Conservation (phyloP, 2,113 vertebrate species). For the Dermatemys mawii region DNA sequence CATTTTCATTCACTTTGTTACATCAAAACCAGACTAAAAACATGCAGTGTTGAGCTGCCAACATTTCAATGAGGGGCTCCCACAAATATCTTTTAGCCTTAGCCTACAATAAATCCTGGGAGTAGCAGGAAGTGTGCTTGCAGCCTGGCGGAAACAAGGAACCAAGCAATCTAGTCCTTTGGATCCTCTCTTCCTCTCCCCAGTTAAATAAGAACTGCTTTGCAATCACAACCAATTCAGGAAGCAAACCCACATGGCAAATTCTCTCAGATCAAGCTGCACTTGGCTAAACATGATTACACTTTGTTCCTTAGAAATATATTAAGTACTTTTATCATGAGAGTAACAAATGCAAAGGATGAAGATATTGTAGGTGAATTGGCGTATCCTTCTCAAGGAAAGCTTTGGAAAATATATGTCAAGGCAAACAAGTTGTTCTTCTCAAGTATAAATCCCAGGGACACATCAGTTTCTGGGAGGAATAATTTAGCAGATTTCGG, state of each 20-base stretch:
- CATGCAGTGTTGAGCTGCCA: background rate
- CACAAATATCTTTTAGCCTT: background rate
- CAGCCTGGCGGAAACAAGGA: too few relatives aligned
- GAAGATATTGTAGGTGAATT: constrained; percentile 39
- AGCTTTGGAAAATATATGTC: constrained; percentile 64
- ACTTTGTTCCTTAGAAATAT: background rate
- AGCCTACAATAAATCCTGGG: background rate
- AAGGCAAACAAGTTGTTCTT: constrained; percentile 41
- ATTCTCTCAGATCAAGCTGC: background rate
- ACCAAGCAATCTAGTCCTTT: background rate
- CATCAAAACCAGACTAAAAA: background rate
- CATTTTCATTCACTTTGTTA: background rate
- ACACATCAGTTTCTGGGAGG: background rate
- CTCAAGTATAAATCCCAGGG: background rate
- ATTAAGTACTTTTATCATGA: too few relatives aligned
- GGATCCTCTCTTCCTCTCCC: background rate
- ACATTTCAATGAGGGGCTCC: background rate
- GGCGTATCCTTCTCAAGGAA: constrained; percentile 26
- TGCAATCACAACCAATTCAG: background rate
- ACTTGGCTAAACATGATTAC: constrained; percentile 37
- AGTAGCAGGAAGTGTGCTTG: background rate
- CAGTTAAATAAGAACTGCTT: background rate
- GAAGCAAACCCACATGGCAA: constrained; percentile 39
- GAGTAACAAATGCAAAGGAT: background rate
- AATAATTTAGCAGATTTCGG: background rate